Evolutionary conservation across 2,888 invertebrate species (phyloP).

Genomic region (Trissolcus japonicus): DNA sequence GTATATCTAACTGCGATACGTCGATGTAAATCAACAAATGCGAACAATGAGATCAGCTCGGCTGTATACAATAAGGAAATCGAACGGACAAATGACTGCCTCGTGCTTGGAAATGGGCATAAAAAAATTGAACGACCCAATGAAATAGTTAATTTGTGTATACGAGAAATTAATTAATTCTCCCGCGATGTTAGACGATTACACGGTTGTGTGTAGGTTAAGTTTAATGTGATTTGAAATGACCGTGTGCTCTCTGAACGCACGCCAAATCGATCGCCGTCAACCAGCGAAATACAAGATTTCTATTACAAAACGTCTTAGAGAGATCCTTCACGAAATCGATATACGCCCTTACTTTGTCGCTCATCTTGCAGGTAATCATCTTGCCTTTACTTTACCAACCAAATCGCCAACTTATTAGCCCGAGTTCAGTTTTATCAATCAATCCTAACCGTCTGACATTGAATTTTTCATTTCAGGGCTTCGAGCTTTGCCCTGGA

Average conservation of each 20-base stretch:
- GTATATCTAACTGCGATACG: too few species aligned
- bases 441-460: too few species aligned
- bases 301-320: conserved; percentile 11
- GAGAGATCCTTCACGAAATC: conserved; percentile 45
- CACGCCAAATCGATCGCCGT: conserved; percentile 47
- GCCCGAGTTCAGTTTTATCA: too few species aligned
- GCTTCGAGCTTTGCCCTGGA: too few species aligned
- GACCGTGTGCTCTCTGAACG: conserved; percentile 39
- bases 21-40: too few species aligned
- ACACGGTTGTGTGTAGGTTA: conserved; percentile 36
- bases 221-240: conserved; percentile 54
- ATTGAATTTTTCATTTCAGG: too few species aligned
- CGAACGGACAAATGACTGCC: conserved; percentile 4
- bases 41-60: too few species aligned
- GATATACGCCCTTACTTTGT: conserved; percentile 44
- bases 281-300: conserved; percentile 44
- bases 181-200: conserved; percentile 22
- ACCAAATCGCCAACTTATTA: conserved; percentile 2
- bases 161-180: conserved; percentile 32
- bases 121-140: conserved; percentile 18
- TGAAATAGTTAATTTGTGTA: conserved; percentile 25
- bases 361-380: conserved; percentile 15
- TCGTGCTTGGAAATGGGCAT: conserved; percentile 6
- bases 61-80: neutral
- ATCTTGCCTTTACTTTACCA: conserved; percentile 28